phyloP scores from a whole-genome alignment of 2,113 vertebrate species.

The Noctilio leporinus region DNA sequence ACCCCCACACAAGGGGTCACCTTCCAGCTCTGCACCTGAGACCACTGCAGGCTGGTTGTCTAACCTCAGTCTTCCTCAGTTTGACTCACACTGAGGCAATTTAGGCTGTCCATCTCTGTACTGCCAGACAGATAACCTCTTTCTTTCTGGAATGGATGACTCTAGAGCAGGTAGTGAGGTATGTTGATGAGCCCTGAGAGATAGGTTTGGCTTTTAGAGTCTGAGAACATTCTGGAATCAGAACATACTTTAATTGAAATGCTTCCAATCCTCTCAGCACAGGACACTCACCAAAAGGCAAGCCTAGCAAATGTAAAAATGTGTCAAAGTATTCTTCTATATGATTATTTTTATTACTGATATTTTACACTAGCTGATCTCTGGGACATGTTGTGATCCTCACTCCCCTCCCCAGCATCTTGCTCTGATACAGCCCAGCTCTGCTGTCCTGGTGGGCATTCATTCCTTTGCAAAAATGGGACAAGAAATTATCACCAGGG shows the following conservation, averaged over 20 bases:
- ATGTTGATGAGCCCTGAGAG: neutral
- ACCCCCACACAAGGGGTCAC: neutral
- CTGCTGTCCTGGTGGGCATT: neutral
- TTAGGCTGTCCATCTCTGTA: neutral
- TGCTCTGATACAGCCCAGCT: neutral
- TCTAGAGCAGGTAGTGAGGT: neutral
- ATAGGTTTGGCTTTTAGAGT: neutral
- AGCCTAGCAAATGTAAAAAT: neutral
- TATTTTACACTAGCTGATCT: neutral
- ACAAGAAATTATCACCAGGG: neutral
- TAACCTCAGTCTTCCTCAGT: neutral
- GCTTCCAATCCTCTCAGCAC: neutral
- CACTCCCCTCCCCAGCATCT: neutral
- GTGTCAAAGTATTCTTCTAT: neutral
- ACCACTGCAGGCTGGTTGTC: neutral
- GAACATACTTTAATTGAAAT: neutral
- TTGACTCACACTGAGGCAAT: neutral
- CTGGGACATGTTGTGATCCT: neutral
- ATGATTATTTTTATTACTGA: neutral
- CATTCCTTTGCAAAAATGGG: neutral
- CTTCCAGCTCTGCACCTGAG: neutral
- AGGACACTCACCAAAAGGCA: neutral
- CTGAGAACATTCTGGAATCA: neutral
- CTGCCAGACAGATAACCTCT: neutral
- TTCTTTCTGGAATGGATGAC: neutral